Base-by-base conservation (phyloP, 2,888 invertebrate genomes). In the Phaedon cochleariae region DNA sequence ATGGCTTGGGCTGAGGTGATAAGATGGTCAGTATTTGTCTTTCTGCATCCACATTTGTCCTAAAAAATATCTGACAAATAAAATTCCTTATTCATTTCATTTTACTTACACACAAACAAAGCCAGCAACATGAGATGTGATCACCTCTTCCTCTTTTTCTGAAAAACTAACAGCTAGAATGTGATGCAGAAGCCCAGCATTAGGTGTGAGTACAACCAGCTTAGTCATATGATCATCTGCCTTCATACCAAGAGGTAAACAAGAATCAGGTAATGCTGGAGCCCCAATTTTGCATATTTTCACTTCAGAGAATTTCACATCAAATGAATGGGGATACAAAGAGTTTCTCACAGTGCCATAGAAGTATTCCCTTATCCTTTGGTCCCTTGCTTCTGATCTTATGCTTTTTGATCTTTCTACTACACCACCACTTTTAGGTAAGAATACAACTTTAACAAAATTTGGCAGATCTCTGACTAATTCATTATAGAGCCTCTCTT, bases 211-310 rank as follows among this genome's bases (percentile, higher is more conserved):
- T 0, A 90, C 85, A 29, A 97, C 95, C 59, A 97, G 85, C 85
- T 96, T 96, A 0, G 96, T 96, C 68, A 93, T 87, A 80, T 95
- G 95, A 83, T 98, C 97, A 80, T 94, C 94, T 0, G 90, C 87
- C 78, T 94, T 95, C 96, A 97, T 97, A 55, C 98, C 98, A 64
- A 97, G 88, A 0, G 98, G 98, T 90, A 98, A 91, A 82, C 97
- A 97, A 1, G 97, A 97, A 78, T 95, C 96, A 0, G 98, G 98
- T 62, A 98, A 85, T 0, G 93, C 90, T 0, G 96, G 95, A 0
- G 97, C 96, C 10, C 97, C 97, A 77, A 98, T 95, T 88, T 97
- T 97, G 81, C 90, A 97, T 37, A 98, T 90, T 80, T 93, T 93
- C 9, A 97, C 87, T 74, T 97, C 97, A 1, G 89, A 85, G 87